phyloP scores from a whole-genome alignment of 1,140 invertebrate genomes.

The Papilio aristodemus region DNA sequence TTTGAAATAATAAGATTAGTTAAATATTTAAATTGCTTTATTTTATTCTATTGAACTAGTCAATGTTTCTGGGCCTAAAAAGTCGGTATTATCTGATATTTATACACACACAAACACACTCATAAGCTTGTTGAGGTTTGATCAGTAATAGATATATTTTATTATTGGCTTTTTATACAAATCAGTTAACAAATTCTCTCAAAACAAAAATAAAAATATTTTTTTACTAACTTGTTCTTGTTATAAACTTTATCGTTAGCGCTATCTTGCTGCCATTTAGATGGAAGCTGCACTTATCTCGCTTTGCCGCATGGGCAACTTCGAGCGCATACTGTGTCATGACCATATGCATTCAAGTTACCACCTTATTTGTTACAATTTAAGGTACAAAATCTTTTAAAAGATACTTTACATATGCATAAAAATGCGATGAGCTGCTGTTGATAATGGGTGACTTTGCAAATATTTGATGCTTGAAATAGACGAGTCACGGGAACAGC shows the following conservation, averaged over 20 bases:
- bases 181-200: too few species aligned
- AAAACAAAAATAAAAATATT: too few species aligned
- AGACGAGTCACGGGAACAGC: conserved; percentile 43
- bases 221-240: too few species aligned
- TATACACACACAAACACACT: too few species aligned
- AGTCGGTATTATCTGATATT: too few species aligned
- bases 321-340: conserved; percentile 46
- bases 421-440: conserved; percentile 65
- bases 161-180: too few species aligned
- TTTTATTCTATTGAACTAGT: too few species aligned
- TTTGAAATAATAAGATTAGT: too few species aligned
- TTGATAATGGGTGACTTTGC: conserved; percentile 61
- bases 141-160: too few species aligned
- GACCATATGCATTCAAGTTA: conserved; percentile 47
- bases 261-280: conserved; percentile 68
- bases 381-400: conserved; percentile 44
- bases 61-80: too few species aligned
- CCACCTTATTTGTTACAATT: conserved; percentile 46
- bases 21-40: too few species aligned
- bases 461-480: conserved; percentile 60
- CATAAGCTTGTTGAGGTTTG: too few species aligned
- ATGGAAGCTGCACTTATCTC: conserved; percentile 71
- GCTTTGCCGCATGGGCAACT: conserved; percentile 65
- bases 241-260: conserved; percentile 34
- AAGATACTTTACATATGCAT: conserved; percentile 54